Conservation (phyloP, 2,888 invertebrate genomes). For the Parthenolecanium corni region DNA sequence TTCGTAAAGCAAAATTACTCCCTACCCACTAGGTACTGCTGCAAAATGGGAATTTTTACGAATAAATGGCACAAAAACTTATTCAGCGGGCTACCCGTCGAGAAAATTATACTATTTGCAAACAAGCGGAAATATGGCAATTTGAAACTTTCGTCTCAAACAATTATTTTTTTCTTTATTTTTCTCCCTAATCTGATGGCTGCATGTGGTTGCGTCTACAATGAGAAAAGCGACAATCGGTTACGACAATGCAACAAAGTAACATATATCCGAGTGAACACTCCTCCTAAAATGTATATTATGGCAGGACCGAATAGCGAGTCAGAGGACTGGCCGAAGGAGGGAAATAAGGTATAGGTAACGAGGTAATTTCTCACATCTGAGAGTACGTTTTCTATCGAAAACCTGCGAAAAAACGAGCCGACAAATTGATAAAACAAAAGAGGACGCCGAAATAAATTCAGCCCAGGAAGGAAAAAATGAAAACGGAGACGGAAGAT, state of each 20-base stretch:
- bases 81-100: conserved; percentile 12
- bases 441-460: no score
- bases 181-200: not conserved
- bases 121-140: conserved; percentile 24
- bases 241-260: conserved; percentile 22
- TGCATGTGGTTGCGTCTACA: not conserved
- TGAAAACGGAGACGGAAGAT: not conserved
- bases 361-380: conserved; percentile 27
- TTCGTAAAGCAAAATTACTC: no score
- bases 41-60: no score
- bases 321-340: no score
- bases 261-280: not conserved
- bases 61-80: not conserved
- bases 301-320: not conserved
- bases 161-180: not conserved
- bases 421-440: no score
- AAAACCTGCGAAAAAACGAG: no score
- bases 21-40: no score
- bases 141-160: conserved; percentile 20
- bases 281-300: no score
- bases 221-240: conserved; percentile 14
- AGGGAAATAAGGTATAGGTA: conserved; percentile 5
- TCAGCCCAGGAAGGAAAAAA: not conserved
- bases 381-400: no score
- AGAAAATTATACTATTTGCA: conserved; percentile 27